These are phyloP conservation scores for Mastomys coucha DNA, from an alignment of 2,113 vertebrate species.

Conservation along the genomic window DNA sequence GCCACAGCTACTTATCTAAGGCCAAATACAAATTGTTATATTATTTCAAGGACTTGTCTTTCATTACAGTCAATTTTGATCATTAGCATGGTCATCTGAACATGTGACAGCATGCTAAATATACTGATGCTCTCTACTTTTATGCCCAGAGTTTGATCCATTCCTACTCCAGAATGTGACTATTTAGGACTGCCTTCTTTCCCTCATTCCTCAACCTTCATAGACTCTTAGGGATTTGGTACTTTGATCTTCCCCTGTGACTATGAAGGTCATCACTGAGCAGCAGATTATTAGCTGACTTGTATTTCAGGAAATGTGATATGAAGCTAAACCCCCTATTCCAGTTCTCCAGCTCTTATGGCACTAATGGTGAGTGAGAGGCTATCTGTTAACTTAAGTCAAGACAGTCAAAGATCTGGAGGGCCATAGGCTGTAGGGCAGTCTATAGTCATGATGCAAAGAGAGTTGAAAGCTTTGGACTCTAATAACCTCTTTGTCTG, in stretches of 20 bases:
- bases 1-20: constrained; percentile 42
- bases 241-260: not conserved
- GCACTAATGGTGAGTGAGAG: constrained; percentile 30
- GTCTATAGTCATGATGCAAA: not conserved
- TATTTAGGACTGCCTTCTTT: not conserved
- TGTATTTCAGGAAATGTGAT: constrained; percentile 41
- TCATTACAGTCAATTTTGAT: constrained; percentile 4
- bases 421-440: not conserved
- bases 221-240: not conserved
- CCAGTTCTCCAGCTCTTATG: not conserved
- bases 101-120: not conserved
- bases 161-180: not conserved
- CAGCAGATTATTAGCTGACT: not conserved
- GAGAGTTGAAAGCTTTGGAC: not conserved
- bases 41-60: constrained; percentile 10
- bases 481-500: not conserved
- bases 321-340: not conserved
- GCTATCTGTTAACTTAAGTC: constrained; percentile 30
- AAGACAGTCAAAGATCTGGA: constrained; percentile 4
- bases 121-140: not conserved
- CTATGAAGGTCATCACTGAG: not conserved
- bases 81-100: not conserved
- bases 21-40: not conserved
- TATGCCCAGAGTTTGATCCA: not conserved
- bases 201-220: not conserved